Base-by-base conservation (phyloP, 1,140 invertebrate species). In the Penaeus indicus region DNA sequence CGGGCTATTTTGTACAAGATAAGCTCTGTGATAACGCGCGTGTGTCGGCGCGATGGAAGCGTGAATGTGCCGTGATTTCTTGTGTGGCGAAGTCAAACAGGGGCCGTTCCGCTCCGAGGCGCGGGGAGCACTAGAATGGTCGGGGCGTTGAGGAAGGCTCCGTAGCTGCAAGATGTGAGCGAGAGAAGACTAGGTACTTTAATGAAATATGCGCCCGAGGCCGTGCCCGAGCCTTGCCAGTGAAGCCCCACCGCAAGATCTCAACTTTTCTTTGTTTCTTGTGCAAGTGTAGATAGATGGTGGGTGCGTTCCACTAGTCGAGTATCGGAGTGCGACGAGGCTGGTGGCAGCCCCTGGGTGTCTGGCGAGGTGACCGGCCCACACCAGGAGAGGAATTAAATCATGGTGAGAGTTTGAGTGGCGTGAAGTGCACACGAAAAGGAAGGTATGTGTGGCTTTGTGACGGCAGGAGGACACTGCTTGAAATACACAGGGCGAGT, bases 251-350 rank as follows among this genome's bases (percentile, higher is more conserved):
- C 85, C 85, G 78, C 85, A 86, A 86, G 77, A 80, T 86, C 85
- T 86, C 85, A 86, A 86, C 85, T 86, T 86, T 86, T 86, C 85
- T 86, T 86, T 86, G 85, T 86, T 86, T 86, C 85, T 86, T 86
- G 85, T 86, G 85, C 62, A 86, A 86, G 85, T 86, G 85, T 86
- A 67, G 77, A 81, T 67, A 61, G 77, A 80, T 78, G 38, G 63
- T 54, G 62, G 27, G 77, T 86, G 77, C 54, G 54, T 54, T 54
- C 54, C 54, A 54, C 54, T 54, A 54, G 54, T 54, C 54, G 10
- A 54, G 54, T 54, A 54, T 54, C 54, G 11, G 11, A 54, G 54
- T 54, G 54, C 54, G 54, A 8, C 54, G 54, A 54, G 54, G 54
- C 54, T 54, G 54, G 54, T 54, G 54, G 54, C 54, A 54, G 54